Percentiles rank a stretch among this genome's conserved stretches.
phyloP scores from a whole-genome alignment of 1,140 invertebrate genomes.

The Physella acuta region DNA sequence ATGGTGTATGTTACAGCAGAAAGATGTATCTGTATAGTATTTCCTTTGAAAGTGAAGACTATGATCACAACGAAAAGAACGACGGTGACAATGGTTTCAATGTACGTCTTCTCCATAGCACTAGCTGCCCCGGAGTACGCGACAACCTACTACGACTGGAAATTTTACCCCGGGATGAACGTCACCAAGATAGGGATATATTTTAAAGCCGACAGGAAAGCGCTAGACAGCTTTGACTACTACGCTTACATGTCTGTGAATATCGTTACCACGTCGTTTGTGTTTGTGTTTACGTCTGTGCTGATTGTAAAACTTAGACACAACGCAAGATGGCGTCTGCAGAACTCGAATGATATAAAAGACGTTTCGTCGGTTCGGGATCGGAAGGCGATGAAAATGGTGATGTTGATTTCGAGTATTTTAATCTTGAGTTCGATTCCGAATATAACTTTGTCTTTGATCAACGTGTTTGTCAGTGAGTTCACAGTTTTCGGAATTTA shows the following conservation, averaged over 20 bases:
- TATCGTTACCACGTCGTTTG: not conserved
- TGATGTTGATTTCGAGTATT: not conserved
- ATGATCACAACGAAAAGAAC: not conserved
- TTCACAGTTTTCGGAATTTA: not conserved
- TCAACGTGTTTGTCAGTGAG: not conserved
- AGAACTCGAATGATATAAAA: not conserved
- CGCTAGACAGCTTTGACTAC: not conserved
- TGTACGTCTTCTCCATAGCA: not conserved
- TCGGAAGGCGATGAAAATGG: not conserved
- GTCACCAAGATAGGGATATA: not conserved
- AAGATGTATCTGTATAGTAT: not conserved
- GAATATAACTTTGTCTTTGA: not conserved
- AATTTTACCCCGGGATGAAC: not conserved
- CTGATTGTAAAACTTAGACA: not conserved
- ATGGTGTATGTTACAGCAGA: slow-evolving; percentile 2
- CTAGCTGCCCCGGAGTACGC: not conserved
- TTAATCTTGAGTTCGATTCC: not conserved
- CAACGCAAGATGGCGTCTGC: not conserved
- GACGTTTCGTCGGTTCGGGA: not conserved
- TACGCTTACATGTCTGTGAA: not conserved
- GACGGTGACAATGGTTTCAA: not conserved
- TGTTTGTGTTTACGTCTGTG: not conserved
- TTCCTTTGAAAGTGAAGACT: slow-evolving; percentile 1
- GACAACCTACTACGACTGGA: not conserved
- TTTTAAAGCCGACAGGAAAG: not conserved